phyloP scores from a whole-genome alignment of 2,113 vertebrate species.

The Rhombomys opimus region DNA sequence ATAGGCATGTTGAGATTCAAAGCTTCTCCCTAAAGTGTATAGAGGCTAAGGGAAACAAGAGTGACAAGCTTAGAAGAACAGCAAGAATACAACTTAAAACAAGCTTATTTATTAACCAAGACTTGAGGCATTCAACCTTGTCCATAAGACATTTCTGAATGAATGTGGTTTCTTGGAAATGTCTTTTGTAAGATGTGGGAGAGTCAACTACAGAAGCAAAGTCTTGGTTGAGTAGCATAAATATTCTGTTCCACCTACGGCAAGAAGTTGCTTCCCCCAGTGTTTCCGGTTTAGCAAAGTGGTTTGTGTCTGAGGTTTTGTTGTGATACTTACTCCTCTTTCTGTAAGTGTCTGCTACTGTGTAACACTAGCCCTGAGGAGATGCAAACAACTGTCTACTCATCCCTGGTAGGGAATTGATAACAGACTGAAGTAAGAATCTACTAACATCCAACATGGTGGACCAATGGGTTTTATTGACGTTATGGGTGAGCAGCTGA shows the following conservation, averaged over 20 bases:
- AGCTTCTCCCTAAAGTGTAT: constrained; percentile 27
- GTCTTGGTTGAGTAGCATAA: background rate
- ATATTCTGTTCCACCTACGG: background rate
- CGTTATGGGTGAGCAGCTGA: background rate
- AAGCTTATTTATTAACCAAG: constrained; percentile 86
- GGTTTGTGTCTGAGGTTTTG: background rate
- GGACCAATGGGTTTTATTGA: background rate
- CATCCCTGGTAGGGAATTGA: background rate
- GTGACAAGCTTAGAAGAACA: constrained; percentile 51
- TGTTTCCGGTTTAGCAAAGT: constrained; percentile 10
- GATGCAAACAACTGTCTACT: background rate
- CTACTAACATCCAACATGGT: background rate
- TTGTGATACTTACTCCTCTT: constrained; percentile 21
- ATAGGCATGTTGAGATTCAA: constrained; percentile 79
- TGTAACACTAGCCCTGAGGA: background rate
- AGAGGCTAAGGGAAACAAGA: constrained; percentile 58
- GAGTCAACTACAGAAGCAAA: constrained; percentile 22
- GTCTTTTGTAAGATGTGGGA: constrained; percentile 40
- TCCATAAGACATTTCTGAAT: constrained; percentile 40
- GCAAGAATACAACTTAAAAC: constrained; percentile 68
- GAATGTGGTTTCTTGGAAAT: constrained; percentile 71
- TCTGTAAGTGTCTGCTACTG: background rate
- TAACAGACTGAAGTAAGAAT: background rate
- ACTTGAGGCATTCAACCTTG: constrained; percentile 66
- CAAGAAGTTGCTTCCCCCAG: background rate